These are phyloP conservation scores for Lasioglossum lativentre DNA, from an alignment of 2,888 invertebrate species.

Conservation along the genomic window DNA sequence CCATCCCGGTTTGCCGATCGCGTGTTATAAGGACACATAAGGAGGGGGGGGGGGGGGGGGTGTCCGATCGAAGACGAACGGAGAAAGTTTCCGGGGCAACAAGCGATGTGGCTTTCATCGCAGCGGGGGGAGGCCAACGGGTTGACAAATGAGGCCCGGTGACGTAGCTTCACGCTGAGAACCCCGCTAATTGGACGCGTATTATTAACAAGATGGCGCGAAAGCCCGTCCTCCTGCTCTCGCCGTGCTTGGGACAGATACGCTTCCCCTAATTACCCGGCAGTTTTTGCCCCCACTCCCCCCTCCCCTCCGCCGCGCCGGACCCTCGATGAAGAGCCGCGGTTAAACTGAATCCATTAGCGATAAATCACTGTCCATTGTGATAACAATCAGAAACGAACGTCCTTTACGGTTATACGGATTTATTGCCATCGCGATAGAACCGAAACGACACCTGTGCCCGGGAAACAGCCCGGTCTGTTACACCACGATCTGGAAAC, in stretches of 20 bases:
- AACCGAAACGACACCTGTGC: conserved; percentile 37
- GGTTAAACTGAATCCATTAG: conserved; percentile 63
- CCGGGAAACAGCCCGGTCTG: background rate
- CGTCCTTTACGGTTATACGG: conserved; percentile 43
- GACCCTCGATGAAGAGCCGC: conserved; percentile 37
- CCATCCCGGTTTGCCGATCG: conserved; percentile 34
- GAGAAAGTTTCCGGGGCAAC: conserved; percentile 60
- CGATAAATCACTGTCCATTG: conserved; percentile 52
- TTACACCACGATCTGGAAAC: conserved; percentile 8
- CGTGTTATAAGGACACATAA: conserved; percentile 26
- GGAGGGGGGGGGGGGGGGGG: too few species aligned
- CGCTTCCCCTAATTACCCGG: conserved; percentile 43
- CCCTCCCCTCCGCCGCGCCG: background rate
- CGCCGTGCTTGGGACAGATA: conserved; percentile 12
- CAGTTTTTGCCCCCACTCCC: conserved; percentile 27
- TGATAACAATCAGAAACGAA: conserved; percentile 49
- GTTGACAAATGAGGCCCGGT: conserved; percentile 71
- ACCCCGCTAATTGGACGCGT: conserved; percentile 73
- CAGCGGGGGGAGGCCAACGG: conserved; percentile 40
- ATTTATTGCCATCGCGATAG: conserved; percentile 48
- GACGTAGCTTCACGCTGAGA: conserved; percentile 66
- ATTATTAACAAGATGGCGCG: conserved; percentile 71
- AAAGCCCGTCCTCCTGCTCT: conserved; percentile 28
- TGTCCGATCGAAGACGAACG: conserved; percentile 63
- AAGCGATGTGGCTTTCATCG: conserved; percentile 71